phyloP scores from a whole-genome alignment of 1,140 invertebrate species.

The Brachionus rubens region DNA sequence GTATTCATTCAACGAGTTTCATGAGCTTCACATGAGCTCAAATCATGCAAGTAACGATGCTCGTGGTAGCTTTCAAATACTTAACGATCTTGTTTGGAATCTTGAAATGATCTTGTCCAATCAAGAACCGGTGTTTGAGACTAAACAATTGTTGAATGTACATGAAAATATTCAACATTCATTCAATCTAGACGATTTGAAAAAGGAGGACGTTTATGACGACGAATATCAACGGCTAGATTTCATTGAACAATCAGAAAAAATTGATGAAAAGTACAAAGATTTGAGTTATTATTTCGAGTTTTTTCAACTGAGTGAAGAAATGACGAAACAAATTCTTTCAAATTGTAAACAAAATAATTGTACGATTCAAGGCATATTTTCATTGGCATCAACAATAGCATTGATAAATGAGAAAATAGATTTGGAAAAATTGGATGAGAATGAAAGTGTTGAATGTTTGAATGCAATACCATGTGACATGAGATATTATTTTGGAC shows the following conservation, averaged over 20 bases:
- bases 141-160: not conserved
- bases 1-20: too few species aligned
- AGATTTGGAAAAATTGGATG: not conserved
- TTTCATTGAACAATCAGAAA: not conserved
- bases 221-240: not conserved
- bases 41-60: conserved; percentile 12
- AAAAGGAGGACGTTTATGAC: not conserved
- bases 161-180: not conserved
- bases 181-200: not conserved
- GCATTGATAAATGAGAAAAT: conserved; percentile 15
- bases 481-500: not conserved
- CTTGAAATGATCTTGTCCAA: not conserved
- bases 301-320: conserved; percentile 21
- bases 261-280: conserved; percentile 14
- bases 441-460: not conserved
- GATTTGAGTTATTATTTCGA: conserved; percentile 26
- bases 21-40: not conserved
- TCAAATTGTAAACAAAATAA: conserved; percentile 27
- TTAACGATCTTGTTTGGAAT: not conserved
- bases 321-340: not conserved
- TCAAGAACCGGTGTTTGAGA: not conserved
- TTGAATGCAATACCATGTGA: conserved; percentile 18
- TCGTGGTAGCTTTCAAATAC: not conserved
- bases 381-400: not conserved
- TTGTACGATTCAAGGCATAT: conserved; percentile 10